Evolutionary conservation across 1,140 invertebrate species (phyloP).

Genomic region (Adelges cooleyi): DNA sequence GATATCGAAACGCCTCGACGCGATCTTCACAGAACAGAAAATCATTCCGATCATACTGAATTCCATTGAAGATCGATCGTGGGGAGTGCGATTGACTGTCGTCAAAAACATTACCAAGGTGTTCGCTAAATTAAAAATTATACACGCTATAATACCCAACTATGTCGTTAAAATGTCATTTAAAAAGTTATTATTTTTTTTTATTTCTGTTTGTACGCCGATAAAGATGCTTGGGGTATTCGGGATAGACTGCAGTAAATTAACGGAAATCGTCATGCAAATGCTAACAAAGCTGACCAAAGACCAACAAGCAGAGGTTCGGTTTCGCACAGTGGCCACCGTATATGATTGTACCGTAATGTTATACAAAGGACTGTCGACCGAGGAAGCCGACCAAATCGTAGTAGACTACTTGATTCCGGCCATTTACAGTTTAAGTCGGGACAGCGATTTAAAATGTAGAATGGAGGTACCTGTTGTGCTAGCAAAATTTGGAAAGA

Average conservation of each 20-base stretch:
- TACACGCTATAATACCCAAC: no score
- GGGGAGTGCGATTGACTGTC: background rate
- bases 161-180: no score
- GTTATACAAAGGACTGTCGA: background rate
- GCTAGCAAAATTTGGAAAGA: constrained; percentile 12
- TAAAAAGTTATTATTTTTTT: no score
- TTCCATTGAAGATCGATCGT: background rate
- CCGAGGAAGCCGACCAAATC: background rate
- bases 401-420: constrained; percentile 1
- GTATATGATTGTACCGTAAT: constrained; percentile 13
- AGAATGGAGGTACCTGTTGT: background rate
- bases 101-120: background rate
- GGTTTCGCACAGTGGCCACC: background rate
- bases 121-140: no score
- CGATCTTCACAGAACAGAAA: background rate
- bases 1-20: background rate
- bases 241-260: background rate
- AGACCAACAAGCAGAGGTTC: constrained; percentile 1
- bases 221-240: background rate
- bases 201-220: no score
- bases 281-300: background rate
- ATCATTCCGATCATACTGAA: background rate
- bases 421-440: background rate
- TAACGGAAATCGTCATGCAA: constrained; percentile 6
- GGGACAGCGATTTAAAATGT: background rate